Evolutionary conservation across 2,888 invertebrate genomes (phyloP).

Genomic region (Petrolisthes manimaculis): DNA sequence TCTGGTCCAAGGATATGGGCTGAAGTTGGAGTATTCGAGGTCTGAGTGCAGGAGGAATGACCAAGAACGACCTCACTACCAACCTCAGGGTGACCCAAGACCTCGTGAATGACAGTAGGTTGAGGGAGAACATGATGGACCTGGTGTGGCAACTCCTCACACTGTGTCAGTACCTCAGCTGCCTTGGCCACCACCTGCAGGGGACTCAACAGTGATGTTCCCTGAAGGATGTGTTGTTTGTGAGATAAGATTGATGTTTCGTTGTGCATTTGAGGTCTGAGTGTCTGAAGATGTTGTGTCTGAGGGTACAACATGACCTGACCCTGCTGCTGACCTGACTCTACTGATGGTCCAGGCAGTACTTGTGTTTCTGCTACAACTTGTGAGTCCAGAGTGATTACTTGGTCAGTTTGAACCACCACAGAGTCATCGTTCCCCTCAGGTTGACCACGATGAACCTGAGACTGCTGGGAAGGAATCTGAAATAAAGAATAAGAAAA

Average conservation of each 20-base stretch:
- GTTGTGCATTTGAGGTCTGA: not conserved
- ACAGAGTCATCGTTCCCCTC: conserved; percentile 20
- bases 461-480: not conserved
- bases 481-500: conserved; percentile 4
- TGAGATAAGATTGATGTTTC: not conserved
- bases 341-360: conserved; percentile 9
- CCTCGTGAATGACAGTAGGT: not conserved
- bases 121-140: conserved; percentile 22
- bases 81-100: not conserved
- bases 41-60: not conserved
- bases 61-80: not conserved
- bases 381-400: conserved; percentile 40
- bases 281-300: not conserved
- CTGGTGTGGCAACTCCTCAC: conserved; percentile 23
- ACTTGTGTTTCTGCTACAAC: conserved; percentile 28
- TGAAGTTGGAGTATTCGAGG: not conserved
- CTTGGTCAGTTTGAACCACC: conserved; percentile 41
- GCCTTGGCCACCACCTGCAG: conserved; percentile 52
- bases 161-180: conserved; percentile 48
- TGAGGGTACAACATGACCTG: conserved; percentile 36
- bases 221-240: conserved; percentile 36
- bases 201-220: conserved; percentile 32
- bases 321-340: conserved; percentile 17
- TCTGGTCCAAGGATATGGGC: not conserved
- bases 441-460: not conserved